A percentile compares a stretch with the other conserved stretches of the same genome.
Evolutionary conservation across 2,888 invertebrate genomes (phyloP).

Genomic region (Timandra comae): DNA sequence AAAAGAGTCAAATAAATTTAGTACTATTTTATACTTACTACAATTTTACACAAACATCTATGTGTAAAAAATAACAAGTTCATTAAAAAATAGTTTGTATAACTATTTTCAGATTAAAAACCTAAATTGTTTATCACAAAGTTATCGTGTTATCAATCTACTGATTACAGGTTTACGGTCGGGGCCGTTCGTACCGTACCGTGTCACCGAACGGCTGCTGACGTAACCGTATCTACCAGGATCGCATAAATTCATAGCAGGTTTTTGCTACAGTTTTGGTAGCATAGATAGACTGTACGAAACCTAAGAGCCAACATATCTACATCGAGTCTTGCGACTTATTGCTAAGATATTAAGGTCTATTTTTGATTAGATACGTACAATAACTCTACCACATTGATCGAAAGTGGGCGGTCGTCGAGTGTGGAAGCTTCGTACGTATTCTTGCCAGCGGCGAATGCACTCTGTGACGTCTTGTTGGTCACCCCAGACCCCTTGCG

Average conservation of each 20-base stretch:
- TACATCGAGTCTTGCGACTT: conserved; percentile 6
- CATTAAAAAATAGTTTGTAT: too few species aligned
- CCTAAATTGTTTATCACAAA: too few species aligned
- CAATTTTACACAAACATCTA: too few species aligned
- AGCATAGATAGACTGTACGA: conserved; percentile 2
- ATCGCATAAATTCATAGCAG: conserved; percentile 33
- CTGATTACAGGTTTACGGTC: conserved; percentile 6
- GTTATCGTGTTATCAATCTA: too few species aligned
- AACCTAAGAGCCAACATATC: not conserved
- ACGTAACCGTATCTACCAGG: conserved; percentile 63
- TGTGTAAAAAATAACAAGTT: too few species aligned
- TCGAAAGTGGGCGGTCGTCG: conserved; percentile 61
- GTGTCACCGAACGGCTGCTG: conserved; percentile 34
- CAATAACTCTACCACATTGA: conserved; percentile 56
- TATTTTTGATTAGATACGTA: conserved; percentile 31
- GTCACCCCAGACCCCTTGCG: conserved; percentile 69
- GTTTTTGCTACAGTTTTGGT: conserved; percentile 18
- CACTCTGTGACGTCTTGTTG: conserved; percentile 64
- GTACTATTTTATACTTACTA: too few species aligned
- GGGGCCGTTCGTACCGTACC: conserved; percentile 21
- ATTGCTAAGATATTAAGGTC: fast-evolving
- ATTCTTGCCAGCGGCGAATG: conserved; percentile 61
- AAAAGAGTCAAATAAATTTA: too few species aligned
- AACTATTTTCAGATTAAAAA: too few species aligned
- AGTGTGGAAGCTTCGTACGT: conserved; percentile 57